These are phyloP conservation scores for Ochropleura plecta DNA, from an alignment of 2,888 invertebrate genomes.

Conservation along the genomic window DNA sequence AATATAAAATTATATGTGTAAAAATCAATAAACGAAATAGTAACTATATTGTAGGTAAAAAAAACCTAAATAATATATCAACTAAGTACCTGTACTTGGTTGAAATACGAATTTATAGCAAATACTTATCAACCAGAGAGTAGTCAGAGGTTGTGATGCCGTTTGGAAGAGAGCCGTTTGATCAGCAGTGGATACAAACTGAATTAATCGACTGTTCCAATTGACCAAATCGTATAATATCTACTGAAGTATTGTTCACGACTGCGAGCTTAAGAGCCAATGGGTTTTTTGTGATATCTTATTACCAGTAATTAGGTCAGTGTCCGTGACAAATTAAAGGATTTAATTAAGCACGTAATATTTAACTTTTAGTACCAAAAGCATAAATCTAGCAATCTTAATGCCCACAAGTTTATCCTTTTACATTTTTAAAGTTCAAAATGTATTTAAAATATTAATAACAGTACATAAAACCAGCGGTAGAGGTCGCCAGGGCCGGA, in stretches of 20 bases:
- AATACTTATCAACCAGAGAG: neutral
- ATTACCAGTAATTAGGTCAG: neutral
- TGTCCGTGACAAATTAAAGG: neutral
- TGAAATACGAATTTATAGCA: neutral
- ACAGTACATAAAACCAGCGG: slow-evolving; percentile 53
- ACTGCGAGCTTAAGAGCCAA: neutral
- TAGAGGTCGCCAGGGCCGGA: slow-evolving; percentile 69
- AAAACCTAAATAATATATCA: too few species aligned
- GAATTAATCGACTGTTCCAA: neutral
- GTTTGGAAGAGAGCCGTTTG: neutral
- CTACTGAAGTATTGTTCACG: neutral
- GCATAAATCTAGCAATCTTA: slow-evolving; percentile 44
- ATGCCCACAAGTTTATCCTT: slow-evolving; percentile 44
- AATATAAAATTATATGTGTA: too few species aligned
- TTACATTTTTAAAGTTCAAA: slow-evolving; percentile 69
- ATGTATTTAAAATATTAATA: slow-evolving; percentile 71
- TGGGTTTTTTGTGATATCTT: neutral
- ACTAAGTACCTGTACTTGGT: neutral
- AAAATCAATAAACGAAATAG: too few species aligned
- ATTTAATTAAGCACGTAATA: slow-evolving; percentile 12
- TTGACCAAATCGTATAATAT: neutral
- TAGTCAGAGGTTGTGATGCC: neutral
- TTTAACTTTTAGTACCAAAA: slow-evolving; percentile 16
- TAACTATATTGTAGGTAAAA: too few species aligned
- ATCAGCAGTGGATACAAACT: neutral